Evolutionary conservation across 2,888 invertebrate species (phyloP), one percentile per base, ranked within the genome.

Genomic region (Sinhomidia bicolor): DNA sequence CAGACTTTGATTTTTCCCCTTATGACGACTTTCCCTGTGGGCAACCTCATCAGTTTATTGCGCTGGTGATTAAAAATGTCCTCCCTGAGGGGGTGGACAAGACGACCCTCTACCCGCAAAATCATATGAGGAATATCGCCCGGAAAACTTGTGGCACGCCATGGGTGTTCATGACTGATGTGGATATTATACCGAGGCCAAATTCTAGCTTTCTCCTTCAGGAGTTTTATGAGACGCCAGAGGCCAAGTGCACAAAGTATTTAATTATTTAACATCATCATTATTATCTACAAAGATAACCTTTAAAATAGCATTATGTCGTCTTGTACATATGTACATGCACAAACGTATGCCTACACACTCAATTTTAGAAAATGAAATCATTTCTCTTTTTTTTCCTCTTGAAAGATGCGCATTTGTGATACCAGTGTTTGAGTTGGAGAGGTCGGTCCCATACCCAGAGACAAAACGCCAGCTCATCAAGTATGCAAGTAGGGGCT

Each of bases 401-500:
- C 57, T 60, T 60, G 10, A 60, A 60, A 93, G 95, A 91, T 98
- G 98, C 93, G 98, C 97, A 20, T 98, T 96, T 94, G 98, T 98
- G 65, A 96, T 98, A 92, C 98, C 98, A 0, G 98, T 98, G 0
- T 98, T 97, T 93, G 98, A 98, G 94, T 94, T 98, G 91, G 97
- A 97, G 93, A 95, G 95, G 86, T 95, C 97, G 86, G 96, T 96
- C 0, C 95, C 95, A 74, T 97, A 97, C 93, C 98, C 98, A 0
- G 94, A 94, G n/a, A 97, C 96, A 93, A 98, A 98, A 94, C 95
- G 95, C 23, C 96, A 96, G 92, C 94, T 98, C 87, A 94, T 97
- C 81, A 94, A 96, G 83, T 94, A 98, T 89, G 96, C 96, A 0
- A 96, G 95, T 92, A 96, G 96, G 93, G 97, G 97, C 80, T 94